Evolutionary conservation across 2,888 invertebrate genomes (phyloP).

Genomic region (Caenorhabditis doughertyi): DNA sequence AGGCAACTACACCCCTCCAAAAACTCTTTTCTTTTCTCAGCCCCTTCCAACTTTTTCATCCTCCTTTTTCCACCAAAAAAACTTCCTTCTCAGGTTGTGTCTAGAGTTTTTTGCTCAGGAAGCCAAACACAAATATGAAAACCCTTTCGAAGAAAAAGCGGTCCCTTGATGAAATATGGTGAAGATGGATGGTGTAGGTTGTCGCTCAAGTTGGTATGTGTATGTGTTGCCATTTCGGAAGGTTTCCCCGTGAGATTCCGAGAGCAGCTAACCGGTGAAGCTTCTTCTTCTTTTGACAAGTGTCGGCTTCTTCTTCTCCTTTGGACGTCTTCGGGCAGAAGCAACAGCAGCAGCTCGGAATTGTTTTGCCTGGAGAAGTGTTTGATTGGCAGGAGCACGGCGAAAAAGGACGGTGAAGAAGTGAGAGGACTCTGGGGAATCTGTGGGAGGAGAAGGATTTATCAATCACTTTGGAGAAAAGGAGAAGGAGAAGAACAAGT

Average conservation of each 20-base stretch:
- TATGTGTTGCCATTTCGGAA: constrained; percentile 57
- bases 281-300: constrained; percentile 50
- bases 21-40: neutral
- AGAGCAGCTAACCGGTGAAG: constrained; percentile 33
- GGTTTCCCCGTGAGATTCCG: constrained; percentile 58
- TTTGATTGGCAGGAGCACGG: constrained; percentile 57
- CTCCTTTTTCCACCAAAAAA: too few relatives aligned
- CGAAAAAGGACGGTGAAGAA: constrained; percentile 39
- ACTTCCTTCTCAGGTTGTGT: neutral
- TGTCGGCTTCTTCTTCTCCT: constrained; percentile 32
- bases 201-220: constrained; percentile 36
- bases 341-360: too few relatives aligned
- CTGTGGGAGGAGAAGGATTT: constrained; percentile 45
- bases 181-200: constrained; percentile 59
- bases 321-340: too few relatives aligned
- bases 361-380: constrained; percentile 66
- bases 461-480: constrained; percentile 66
- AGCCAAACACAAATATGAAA: neutral
- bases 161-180: constrained; percentile 63
- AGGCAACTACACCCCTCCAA: neutral
- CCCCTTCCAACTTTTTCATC: too few relatives aligned
- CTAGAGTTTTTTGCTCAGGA: constrained; percentile 6
- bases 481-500: constrained; percentile 28
- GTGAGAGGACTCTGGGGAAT: constrained; percentile 45
- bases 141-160: constrained; percentile 55